Base-by-base conservation (phyloP, 2,797 vertebrate genomes). In the Neostethus bicornis region DNA sequence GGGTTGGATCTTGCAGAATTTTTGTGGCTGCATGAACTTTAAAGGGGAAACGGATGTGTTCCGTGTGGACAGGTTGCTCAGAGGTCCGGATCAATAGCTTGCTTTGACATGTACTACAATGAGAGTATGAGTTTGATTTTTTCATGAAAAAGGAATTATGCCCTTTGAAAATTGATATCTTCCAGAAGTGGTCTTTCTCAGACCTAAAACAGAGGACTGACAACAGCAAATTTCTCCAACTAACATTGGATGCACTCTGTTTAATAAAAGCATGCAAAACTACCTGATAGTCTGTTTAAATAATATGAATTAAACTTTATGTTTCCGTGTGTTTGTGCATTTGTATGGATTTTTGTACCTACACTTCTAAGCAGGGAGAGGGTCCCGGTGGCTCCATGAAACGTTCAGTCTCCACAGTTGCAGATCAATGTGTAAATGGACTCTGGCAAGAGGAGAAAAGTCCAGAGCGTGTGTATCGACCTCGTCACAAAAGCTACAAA, bases 371-470 rank as follows among this genome's bases (percentile, higher is more conserved):
- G 62, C 85, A 96, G 93, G 89, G 91, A 49, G 90, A 94, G 77
- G 92, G 87, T 1, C 91, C 93, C 50, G 74, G 92, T 13, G 92
- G 93, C 70, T 94, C 95, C 11, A 92, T 98, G 92, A 90, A 96
- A 64, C 93, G 95, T 3, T 97, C 96, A 0, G 94, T 90, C 59
- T 98, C 96, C 74, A 95, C 93, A 0, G 91, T 93, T 39, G 94
- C 92, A 19, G 97, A 97, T 81, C 94, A 98, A 71, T 92, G 90
- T 7, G 87, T 92, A 17, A 96, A 95, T 39, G 93, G 94, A 39
- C 91, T 94, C 5, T 97, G 95, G 96, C 67, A 95, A 73, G 96
- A 98, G 16, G 96, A 98, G 61, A 93, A 96, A 83, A 94, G 96
- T 0, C 94, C 96, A 0, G 96, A 97, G 66, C 93, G 94, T n/a